These are phyloP conservation scores for Vanessa cardui DNA, from an alignment of 2,888 invertebrate genomes.

Conservation along the genomic window DNA sequence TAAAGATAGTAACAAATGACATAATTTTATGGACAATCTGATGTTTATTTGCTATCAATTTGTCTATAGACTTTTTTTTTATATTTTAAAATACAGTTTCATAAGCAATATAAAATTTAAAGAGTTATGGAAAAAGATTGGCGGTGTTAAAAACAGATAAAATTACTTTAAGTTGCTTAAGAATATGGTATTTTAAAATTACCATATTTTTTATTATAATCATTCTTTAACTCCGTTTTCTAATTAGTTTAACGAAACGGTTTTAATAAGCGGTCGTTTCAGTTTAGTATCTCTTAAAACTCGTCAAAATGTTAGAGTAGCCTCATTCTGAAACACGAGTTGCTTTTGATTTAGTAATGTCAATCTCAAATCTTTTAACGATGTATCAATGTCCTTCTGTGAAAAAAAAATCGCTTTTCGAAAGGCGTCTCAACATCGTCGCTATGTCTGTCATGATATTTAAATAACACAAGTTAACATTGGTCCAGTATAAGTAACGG, in stretches of 20 bases:
- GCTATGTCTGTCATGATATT: constrained; percentile 70
- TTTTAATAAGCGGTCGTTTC: neutral
- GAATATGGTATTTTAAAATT: too few species aligned
- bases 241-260: neutral
- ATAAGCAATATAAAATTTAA: too few species aligned
- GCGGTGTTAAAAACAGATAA: too few species aligned
- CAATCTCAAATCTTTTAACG: constrained; percentile 34
- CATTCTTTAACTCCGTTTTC: neutral
- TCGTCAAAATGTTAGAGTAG: constrained; percentile 11
- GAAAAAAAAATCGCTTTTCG: constrained; percentile 69
- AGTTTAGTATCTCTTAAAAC: constrained; percentile 1
- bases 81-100: too few species aligned
- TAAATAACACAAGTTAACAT: constrained; percentile 83
- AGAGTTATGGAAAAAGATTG: too few species aligned
- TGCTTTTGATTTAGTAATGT: constrained; percentile 26
- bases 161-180: too few species aligned
- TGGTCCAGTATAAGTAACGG: constrained; percentile 71
- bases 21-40: too few species aligned
- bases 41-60: too few species aligned
- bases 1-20: too few species aligned
- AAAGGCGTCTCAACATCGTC: constrained; percentile 69
- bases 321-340: constrained; percentile 12
- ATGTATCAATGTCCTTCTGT: constrained; percentile 59
- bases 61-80: too few species aligned
- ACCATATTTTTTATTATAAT: too few species aligned